These are phyloP conservation scores for Digitonthophagus gazella DNA, from an alignment of 2,888 invertebrate genomes.

Conservation along the genomic window DNA sequence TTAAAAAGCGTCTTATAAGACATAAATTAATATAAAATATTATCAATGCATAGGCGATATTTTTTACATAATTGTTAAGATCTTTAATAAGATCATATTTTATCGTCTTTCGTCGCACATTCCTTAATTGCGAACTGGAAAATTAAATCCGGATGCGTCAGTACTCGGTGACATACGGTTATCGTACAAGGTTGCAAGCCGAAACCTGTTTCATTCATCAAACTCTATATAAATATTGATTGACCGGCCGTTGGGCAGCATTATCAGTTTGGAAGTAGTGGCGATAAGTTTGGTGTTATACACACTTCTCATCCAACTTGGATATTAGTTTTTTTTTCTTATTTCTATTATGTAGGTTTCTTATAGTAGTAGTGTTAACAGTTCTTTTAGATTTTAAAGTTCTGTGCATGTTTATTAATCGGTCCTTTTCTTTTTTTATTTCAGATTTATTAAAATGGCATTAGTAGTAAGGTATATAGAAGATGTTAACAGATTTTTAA, in stretches of 20 bases:
- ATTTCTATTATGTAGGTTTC: not conserved
- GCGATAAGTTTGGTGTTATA: not conserved
- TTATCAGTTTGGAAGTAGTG: not conserved
- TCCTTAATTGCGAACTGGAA: not conserved
- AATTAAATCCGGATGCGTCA: constrained; percentile 7
- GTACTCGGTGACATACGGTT: not conserved
- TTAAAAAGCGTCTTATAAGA: no score
- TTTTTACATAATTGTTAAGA: no score
- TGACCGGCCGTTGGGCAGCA: not conserved
- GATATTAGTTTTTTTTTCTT: not conserved
- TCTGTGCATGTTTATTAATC: constrained; percentile 7
- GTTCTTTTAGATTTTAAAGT: not conserved
- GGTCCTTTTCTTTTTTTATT: constrained; percentile 44
- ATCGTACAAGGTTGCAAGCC: constrained; percentile 11
- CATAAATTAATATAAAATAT: no score
- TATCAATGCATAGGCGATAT: not conserved
- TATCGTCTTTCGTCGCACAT: not conserved
- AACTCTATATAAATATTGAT: constrained; percentile 13
- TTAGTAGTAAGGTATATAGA: constrained; percentile 78
- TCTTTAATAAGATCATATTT: not conserved
- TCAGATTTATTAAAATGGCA: constrained; percentile 68
- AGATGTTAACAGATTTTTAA: constrained; percentile 75
- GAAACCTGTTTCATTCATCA: constrained; percentile 14
- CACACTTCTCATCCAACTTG: not conserved
- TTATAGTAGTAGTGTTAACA: not conserved